Evolutionary conservation across 2,888 invertebrate genomes (phyloP).

Genomic region (Drosophila ezoana): DNA sequence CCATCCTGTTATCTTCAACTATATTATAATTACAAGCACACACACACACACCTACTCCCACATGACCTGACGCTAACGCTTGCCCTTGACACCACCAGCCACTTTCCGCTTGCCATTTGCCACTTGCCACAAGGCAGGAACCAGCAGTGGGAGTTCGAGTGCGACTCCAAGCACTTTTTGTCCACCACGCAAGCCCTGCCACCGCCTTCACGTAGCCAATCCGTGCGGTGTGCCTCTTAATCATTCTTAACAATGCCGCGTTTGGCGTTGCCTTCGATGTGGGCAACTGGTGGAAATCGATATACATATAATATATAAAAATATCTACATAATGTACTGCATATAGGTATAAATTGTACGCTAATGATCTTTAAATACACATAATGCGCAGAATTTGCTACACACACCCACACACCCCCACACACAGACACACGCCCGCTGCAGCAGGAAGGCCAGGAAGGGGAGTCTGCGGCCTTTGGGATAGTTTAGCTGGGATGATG

Average conservation of each 20-base stretch:
- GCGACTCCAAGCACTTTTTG: conserved; percentile 3
- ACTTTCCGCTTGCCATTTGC: conserved; percentile 14
- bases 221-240: conserved; percentile 65
- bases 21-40: conserved; percentile 50
- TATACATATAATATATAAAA: conserved; percentile 36
- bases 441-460: not conserved
- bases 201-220: conserved; percentile 43
- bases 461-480: conserved; percentile 2
- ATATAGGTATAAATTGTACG: conserved; percentile 59
- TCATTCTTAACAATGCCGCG: conserved; percentile 73
- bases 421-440: conserved; percentile 14
- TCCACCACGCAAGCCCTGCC: conserved; percentile 19
- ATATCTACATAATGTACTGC: conserved; percentile 24
- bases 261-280: conserved; percentile 37
- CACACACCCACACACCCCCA: conserved; percentile 13
- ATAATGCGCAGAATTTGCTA: conserved; percentile 47
- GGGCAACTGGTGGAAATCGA: conserved; percentile 77
- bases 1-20: conserved; percentile 55
- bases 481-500: conserved; percentile 17
- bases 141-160: conserved; percentile 5
- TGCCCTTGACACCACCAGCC: conserved; percentile 65
- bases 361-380: conserved; percentile 80
- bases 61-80: conserved; percentile 40
- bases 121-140: conserved; percentile 22
- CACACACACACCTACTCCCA: conserved; percentile 16